Percentiles rank a stretch among this genome's conserved stretches.
phyloP scores from a whole-genome alignment of 2,113 vertebrate species.

The Rana temporaria region DNA sequence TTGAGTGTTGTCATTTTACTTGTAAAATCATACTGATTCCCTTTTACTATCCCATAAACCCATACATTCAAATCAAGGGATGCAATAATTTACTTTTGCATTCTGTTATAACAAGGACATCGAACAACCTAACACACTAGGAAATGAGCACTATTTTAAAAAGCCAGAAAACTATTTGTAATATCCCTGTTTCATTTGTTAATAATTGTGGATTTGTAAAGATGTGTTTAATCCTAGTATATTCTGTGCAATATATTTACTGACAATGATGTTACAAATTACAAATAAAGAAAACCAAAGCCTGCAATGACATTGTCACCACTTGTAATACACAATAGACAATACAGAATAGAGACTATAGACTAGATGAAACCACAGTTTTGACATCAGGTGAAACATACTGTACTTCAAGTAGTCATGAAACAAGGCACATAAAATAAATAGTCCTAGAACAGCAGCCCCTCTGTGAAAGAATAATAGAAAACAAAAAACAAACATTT shows the following conservation, averaged over 20 bases:
- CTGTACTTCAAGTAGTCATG: conserved; percentile 41
- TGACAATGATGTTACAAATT: background rate
- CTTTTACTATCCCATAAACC: background rate
- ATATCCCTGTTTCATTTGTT: background rate
- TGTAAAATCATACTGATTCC: background rate
- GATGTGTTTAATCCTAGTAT: background rate
- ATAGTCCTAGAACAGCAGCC: conserved; percentile 43
- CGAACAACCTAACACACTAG: background rate
- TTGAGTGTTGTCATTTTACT: background rate
- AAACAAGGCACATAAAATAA: conserved; percentile 39
- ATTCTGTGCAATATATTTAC: background rate
- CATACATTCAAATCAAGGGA: no score
- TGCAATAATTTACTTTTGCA: background rate
- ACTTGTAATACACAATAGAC: conserved; percentile 46
- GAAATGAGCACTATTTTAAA: background rate
- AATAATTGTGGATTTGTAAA: background rate
- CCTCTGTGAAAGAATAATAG: background rate
- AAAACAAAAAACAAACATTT: background rate
- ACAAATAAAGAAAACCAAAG: conserved; percentile 26
- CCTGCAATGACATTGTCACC: conserved; percentile 44
- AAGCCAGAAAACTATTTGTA: background rate
- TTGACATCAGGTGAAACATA: conserved; percentile 49
- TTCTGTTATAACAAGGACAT: background rate
- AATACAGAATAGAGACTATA: conserved; percentile 50
- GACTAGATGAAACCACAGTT: conserved; percentile 50